Percentiles rank a stretch among this genome's conserved stretches.
Evolutionary conservation across 1,140 invertebrate species (phyloP).

Genomic region (Matsumurasca onukii): DNA sequence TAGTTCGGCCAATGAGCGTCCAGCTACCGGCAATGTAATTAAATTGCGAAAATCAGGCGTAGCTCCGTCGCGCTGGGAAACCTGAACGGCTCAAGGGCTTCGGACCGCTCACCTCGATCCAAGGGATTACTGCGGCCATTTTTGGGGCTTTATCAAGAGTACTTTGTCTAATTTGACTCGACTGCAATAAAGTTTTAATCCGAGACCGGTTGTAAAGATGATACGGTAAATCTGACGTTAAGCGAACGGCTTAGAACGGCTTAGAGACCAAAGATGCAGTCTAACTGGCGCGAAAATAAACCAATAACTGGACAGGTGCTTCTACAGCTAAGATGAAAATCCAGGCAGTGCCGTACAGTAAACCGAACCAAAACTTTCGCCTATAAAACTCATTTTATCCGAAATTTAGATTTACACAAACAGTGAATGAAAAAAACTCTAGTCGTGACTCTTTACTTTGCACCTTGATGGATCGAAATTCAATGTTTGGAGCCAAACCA

Average conservation of each 20-base stretch:
- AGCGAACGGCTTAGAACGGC: slow-evolving; percentile 15
- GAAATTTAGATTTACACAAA: no score
- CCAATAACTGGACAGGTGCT: no score
- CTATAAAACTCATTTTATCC: no score
- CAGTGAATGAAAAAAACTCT: no score
- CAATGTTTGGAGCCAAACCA: no score
- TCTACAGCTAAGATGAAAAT: no score
- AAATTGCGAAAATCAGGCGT: slow-evolving; percentile 23
- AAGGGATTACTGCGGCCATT: slow-evolving; percentile 6
- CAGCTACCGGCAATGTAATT: slow-evolving; percentile 6
- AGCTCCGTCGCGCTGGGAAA: background rate
- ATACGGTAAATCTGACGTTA: slow-evolving; percentile 5
- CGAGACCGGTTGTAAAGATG: slow-evolving; percentile 9
- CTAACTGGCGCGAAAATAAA: no score
- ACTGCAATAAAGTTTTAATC: slow-evolving; percentile 21
- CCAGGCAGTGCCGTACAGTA: no score
- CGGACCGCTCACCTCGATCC: background rate
- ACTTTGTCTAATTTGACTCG: slow-evolving; percentile 16
- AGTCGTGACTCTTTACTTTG: no score
- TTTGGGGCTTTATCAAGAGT: slow-evolving; percentile 3
- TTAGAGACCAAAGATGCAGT: no score
- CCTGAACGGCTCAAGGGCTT: background rate
- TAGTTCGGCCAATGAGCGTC: slow-evolving; percentile 3
- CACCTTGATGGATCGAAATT: no score
- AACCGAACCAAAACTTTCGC: no score